Conservation (phyloP, 1,140 invertebrate species). For the Calephelis nemesis region DNA sequence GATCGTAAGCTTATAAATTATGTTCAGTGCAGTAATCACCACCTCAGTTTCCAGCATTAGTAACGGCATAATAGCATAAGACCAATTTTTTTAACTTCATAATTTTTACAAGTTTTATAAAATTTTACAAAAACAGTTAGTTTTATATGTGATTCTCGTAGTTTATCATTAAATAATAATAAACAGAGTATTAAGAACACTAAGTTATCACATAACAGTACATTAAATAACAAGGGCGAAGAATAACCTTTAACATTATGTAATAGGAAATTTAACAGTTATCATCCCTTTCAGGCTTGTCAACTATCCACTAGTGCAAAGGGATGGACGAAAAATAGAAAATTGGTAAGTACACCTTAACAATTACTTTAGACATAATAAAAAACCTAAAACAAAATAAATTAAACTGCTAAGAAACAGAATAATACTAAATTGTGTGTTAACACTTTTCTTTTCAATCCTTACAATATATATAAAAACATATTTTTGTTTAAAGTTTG, state of each 20-base stretch:
- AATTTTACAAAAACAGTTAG: not conserved
- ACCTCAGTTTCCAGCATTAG: not conserved
- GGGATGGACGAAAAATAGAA: slow-evolving; percentile 86
- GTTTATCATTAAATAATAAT: not conserved
- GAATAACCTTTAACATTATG: slow-evolving; percentile 76
- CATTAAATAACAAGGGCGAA: slow-evolving; percentile 39
- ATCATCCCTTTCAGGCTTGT: slow-evolving; percentile 79
- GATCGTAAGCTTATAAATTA: slow-evolving; percentile 39
- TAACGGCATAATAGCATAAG: not conserved
- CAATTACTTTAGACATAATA: too few species aligned
- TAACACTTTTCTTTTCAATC: too few species aligned
- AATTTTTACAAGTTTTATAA: slow-evolving; percentile 2
- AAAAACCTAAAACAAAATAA: too few species aligned
- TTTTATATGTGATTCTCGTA: slow-evolving; percentile 1
- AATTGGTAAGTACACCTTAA: slow-evolving; percentile 82
- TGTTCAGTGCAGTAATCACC: slow-evolving; percentile 20
- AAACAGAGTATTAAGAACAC: not conserved
- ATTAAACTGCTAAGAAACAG: too few species aligned
- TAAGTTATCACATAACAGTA: not conserved
- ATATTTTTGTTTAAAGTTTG: too few species aligned
- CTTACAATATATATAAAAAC: too few species aligned
- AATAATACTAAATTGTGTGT: too few species aligned
- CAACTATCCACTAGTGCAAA: slow-evolving; percentile 84
- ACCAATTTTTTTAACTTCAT: slow-evolving; percentile 11
- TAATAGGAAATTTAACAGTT: slow-evolving; percentile 68